Evolutionary conservation across 1,140 invertebrate species (phyloP).

Genomic region (Yoshiicerus persimilis): DNA sequence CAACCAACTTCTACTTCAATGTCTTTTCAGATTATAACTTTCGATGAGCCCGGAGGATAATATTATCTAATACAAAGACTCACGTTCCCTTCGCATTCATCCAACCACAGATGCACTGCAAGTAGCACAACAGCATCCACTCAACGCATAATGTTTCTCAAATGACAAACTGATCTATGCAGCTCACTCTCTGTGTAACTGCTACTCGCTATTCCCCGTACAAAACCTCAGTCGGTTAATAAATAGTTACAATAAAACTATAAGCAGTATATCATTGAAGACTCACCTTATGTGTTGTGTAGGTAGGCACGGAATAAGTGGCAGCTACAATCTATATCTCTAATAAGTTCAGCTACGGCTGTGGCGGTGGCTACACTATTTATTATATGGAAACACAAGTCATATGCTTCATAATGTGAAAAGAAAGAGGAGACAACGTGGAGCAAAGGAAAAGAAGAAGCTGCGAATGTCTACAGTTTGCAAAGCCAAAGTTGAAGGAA

Average conservation of each 20-base stretch:
- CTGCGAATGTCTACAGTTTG: not conserved
- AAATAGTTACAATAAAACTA: not conserved
- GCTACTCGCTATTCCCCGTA: not conserved
- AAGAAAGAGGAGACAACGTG: not conserved
- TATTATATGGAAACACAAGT: not conserved
- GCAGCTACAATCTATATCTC: too few species aligned
- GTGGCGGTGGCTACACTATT: too few species aligned
- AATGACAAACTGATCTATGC: not conserved
- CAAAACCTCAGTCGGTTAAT: too few species aligned
- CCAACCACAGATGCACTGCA: not conserved
- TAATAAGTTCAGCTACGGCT: too few species aligned
- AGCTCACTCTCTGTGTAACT: not conserved
- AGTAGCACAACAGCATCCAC: not conserved
- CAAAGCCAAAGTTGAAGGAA: not conserved
- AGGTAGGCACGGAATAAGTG: too few species aligned
- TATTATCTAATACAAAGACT: not conserved
- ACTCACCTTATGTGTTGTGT: too few species aligned
- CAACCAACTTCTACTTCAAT: not conserved
- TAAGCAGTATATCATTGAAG: too few species aligned
- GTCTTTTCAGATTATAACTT: constrained; percentile 9
- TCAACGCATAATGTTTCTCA: not conserved
- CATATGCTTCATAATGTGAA: not conserved
- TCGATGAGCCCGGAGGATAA: constrained; percentile 2
- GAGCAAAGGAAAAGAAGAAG: not conserved
- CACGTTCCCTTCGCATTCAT: not conserved